These are phyloP conservation scores for Aleiodes leptofemur DNA, from an alignment of 2,888 invertebrate species.

Conservation along the genomic window DNA sequence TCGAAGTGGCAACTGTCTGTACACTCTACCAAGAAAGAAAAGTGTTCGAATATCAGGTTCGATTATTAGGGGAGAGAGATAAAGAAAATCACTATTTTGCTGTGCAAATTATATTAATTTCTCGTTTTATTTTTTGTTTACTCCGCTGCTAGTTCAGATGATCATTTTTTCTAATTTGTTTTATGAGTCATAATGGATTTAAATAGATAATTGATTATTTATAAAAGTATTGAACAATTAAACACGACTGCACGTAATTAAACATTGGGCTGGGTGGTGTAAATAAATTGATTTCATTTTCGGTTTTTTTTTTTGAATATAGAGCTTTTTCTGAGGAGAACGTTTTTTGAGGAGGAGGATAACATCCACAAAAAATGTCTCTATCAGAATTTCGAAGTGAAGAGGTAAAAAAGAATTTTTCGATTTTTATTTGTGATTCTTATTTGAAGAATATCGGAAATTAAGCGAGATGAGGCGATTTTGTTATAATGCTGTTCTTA, in stretches of 20 bases:
- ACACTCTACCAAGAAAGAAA: conserved; percentile 70
- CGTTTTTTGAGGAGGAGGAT: too few relatives aligned
- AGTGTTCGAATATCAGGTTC: conserved; percentile 72
- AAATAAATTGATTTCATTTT: too few relatives aligned
- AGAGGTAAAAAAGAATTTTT: too few relatives aligned
- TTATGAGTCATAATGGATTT: neutral
- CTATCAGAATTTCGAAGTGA: too few relatives aligned
- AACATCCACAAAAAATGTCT: too few relatives aligned
- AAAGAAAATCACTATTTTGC: conserved; percentile 41
- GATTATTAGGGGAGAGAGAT: conserved; percentile 56
- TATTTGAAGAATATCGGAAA: too few relatives aligned
- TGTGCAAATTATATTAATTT: conserved; percentile 60
- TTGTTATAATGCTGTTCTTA: too few relatives aligned
- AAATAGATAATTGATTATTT: neutral
- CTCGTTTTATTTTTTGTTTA: conserved; percentile 56
- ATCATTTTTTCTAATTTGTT: neutral
- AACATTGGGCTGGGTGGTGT: neutral
- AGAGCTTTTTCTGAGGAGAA: too few relatives aligned
- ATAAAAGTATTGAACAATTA: conserved; percentile 2
- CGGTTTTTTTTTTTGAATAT: too few relatives aligned
- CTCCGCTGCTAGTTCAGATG: conserved; percentile 55
- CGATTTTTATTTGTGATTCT: too few relatives aligned
- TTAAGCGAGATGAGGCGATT: too few relatives aligned
- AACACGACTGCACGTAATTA: conserved; percentile 37
- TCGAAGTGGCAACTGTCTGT: conserved; percentile 68